phyloP scores from a whole-genome alignment of 2,113 vertebrate species.

The Baryphthengus martii region DNA sequence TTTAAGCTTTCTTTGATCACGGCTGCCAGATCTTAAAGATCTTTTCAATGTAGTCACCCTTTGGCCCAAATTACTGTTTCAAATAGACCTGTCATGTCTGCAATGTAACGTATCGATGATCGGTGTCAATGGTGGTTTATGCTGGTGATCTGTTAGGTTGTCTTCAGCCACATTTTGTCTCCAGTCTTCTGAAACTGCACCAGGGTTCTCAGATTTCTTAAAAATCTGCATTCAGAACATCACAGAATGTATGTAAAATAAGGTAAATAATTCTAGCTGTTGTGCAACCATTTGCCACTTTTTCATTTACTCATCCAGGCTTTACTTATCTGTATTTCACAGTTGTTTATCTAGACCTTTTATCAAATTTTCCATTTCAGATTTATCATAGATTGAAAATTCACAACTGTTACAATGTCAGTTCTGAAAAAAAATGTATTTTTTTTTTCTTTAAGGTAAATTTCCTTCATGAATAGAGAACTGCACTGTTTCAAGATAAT shows the following conservation, averaged over 20 bases:
- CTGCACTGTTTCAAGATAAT: neutral
- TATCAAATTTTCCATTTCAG: neutral
- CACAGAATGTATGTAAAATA: too few species aligned
- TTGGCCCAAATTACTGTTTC: neutral
- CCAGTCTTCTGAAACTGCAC: neutral
- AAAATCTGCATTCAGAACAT: neutral
- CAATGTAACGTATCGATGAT: rapidly evolving
- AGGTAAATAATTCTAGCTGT: neutral
- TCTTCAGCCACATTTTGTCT: neutral
- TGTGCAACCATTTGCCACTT: neutral
- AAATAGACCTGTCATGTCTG: too few species aligned
- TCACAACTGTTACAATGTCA: neutral
- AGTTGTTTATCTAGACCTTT: neutral
- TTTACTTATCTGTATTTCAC: neutral
- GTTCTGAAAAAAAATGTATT: neutral
- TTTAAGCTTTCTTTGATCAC: neutral
- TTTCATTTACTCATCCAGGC: neutral
- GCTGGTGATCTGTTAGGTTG: neutral
- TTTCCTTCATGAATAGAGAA: neutral
- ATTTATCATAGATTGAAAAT: neutral
- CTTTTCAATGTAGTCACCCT: neutral
- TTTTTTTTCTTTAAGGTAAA: neutral
- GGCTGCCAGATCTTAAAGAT: neutral
- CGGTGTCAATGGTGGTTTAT: neutral
- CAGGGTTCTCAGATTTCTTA: neutral